Evolutionary conservation across 2,888 invertebrate genomes (phyloP).

Genomic region (Drosophila quasianomalipes): DNA sequence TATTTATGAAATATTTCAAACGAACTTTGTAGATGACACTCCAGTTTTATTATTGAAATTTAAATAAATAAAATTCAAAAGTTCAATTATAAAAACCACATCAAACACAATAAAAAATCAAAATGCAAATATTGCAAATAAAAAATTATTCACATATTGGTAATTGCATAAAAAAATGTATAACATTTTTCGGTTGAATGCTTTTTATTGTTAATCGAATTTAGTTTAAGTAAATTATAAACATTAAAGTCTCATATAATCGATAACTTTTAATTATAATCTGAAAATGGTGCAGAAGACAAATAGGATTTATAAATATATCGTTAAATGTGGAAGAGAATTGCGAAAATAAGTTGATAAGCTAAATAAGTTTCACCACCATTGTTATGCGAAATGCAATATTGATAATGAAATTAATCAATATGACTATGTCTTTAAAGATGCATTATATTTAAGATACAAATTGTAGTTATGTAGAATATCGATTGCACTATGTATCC

Average conservation of each 20-base stretch:
- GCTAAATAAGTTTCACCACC: not conserved
- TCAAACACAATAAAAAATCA: conserved; percentile 13
- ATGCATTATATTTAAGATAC: not conserved
- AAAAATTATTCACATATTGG: conserved; percentile 2
- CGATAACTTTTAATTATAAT: conserved; percentile 17
- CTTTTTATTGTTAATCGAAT: conserved; percentile 34
- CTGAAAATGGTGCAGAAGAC: not conserved
- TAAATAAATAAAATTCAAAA: conserved; percentile 15
- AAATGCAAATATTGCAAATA: conserved; percentile 34
- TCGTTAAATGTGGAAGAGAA: not conserved
- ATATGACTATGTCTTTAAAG: not conserved
- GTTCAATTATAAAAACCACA: conserved; percentile 27
- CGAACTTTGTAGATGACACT: conserved; percentile 30
- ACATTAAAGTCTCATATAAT: conserved; percentile 23
- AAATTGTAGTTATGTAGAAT: not conserved
- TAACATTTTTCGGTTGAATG: conserved; percentile 13
- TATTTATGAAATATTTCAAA: conserved; percentile 18
- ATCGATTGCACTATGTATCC: not conserved
- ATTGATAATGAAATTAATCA: too few species aligned
- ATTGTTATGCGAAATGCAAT: too few species aligned
- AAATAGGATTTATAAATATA: not conserved
- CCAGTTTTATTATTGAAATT: conserved; percentile 22
- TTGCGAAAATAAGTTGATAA: not conserved
- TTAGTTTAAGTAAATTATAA: conserved; percentile 41
- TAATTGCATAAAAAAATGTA: conserved; percentile 38